phyloP scores from a whole-genome alignment of 2,888 invertebrate genomes.

The Cryptophagus acutangulus region DNA sequence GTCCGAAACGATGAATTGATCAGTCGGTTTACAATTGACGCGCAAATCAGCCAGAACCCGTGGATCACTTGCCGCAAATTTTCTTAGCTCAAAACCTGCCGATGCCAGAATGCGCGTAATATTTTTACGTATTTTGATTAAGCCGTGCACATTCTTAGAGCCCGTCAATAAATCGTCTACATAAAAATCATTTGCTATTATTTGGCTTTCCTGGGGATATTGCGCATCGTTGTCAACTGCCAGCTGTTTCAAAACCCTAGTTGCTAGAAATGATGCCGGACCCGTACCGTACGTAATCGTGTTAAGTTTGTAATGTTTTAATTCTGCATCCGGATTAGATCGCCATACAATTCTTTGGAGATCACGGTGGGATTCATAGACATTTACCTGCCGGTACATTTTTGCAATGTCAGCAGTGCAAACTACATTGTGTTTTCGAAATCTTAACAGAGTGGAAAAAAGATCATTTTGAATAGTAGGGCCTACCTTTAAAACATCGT shows the following conservation, averaged over 20 bases:
- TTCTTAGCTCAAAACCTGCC: slow-evolving; percentile 9
- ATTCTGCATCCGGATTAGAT: background rate
- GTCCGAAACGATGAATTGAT: no score
- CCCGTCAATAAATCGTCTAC: slow-evolving; percentile 17
- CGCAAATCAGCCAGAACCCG: no score
- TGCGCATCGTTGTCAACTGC: background rate
- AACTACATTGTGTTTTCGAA: background rate
- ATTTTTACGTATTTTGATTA: background rate
- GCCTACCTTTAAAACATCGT: no score
- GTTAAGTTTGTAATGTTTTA: slow-evolving; percentile 6
- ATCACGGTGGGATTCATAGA: background rate
- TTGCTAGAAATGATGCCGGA: slow-evolving; percentile 13
- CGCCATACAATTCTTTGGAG: background rate
- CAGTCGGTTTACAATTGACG: no score
- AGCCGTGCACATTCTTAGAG: slow-evolving; percentile 5
- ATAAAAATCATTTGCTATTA: slow-evolving; percentile 8
- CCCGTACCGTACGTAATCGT: slow-evolving; percentile 14
- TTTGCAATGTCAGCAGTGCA: background rate
- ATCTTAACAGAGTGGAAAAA: background rate
- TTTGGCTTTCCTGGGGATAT: background rate
- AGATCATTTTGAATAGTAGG: background rate
- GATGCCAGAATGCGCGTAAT: background rate
- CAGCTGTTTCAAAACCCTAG: slow-evolving; percentile 6
- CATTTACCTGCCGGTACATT: background rate
- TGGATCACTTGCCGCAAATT: slow-evolving; percentile 12